Conservation (phyloP, 2,113 vertebrate genomes). For the Eptesicus fuscus region DNA sequence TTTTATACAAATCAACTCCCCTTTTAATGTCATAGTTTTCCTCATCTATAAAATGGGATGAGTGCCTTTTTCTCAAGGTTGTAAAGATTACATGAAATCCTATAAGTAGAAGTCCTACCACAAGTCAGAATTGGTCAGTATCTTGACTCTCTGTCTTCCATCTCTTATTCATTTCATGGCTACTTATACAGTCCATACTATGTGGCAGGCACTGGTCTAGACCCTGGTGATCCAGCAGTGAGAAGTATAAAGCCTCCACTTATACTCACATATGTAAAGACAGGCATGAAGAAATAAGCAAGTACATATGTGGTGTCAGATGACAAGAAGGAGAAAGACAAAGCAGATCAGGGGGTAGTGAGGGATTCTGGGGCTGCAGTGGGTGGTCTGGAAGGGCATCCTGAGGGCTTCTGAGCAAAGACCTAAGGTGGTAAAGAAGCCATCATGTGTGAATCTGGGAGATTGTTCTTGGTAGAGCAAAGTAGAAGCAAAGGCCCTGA, state of each 20-base stretch:
- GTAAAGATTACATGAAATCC: background rate
- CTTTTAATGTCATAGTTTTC: background rate
- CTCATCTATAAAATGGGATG: background rate
- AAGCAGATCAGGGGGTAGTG: no score
- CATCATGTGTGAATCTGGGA: background rate
- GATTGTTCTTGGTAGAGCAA: background rate
- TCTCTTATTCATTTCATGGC: background rate
- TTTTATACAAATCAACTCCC: background rate
- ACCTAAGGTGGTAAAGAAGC: background rate
- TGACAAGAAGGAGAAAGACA: background rate
- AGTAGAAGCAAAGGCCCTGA: background rate
- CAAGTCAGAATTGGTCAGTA: background rate
- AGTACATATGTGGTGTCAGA: background rate
- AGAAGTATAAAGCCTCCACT: background rate
- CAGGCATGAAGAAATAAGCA: background rate
- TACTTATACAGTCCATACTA: background rate
- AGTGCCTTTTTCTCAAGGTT: background rate
- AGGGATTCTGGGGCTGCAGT: background rate
- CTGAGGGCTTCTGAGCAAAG: background rate
- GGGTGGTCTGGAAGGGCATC: background rate
- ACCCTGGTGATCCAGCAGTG: no score
- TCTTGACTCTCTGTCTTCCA: background rate
- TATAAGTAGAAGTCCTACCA: background rate
- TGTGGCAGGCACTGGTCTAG: background rate
- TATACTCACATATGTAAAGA: background rate